phyloP scores from a whole-genome alignment of 2,888 invertebrate species.

The Amiota minor region DNA sequence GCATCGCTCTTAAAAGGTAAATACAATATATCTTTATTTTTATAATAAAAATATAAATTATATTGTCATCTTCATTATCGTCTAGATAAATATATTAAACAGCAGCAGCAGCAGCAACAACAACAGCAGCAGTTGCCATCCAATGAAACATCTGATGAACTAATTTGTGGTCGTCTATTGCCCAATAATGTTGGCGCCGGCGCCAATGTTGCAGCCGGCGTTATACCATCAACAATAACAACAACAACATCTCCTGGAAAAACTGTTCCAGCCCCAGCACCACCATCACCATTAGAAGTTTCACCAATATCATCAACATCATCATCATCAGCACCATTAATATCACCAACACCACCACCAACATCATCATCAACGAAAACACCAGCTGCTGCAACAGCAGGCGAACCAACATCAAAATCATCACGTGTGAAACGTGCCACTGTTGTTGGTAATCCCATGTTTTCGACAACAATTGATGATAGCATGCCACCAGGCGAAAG shows the following conservation, averaged over 20 bases:
- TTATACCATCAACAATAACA: conserved; percentile 26
- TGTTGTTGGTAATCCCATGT: conserved; percentile 92
- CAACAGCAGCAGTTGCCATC: not conserved
- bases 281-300: not conserved
- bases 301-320: conserved; percentile 22
- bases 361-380: conserved; percentile 34
- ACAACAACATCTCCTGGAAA: conserved; percentile 21
- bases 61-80: not conserved
- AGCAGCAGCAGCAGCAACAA: not conserved
- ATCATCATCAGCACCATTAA: conserved; percentile 35
- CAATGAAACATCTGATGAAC: not conserved
- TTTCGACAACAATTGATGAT: conserved; percentile 77
- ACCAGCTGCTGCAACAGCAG: conserved; percentile 19
- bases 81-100: conserved; percentile 12
- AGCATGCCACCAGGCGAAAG: conserved; percentile 76
- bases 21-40: not conserved
- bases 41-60: not conserved
- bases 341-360: conserved; percentile 30
- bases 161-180: not conserved
- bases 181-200: not conserved
- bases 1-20: conserved; percentile 18
- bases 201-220: conserved; percentile 8
- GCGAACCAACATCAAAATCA: conserved; percentile 61
- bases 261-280: conserved; percentile 36
- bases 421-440: conserved; percentile 85